Percentiles rank a stretch among this genome's conserved stretches.
These are phyloP conservation scores for Artemisiospiza belli DNA, from an alignment of 2,113 vertebrate genomes.

Conservation along the genomic window DNA sequence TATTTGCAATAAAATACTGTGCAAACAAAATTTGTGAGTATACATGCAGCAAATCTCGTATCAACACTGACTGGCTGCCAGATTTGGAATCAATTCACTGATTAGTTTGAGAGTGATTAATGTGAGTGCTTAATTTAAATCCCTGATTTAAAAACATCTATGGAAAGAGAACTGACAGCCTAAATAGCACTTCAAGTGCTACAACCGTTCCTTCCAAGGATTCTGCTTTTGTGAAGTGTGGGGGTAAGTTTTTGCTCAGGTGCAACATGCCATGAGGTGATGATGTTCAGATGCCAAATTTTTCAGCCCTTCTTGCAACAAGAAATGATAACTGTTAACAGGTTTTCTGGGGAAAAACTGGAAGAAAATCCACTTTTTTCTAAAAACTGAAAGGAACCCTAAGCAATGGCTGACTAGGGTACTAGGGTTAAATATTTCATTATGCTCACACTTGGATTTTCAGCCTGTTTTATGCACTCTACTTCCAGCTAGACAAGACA, in stretches of 20 bases:
- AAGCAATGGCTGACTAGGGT: not conserved
- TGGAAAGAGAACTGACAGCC: not conserved
- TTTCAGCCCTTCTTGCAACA: not conserved
- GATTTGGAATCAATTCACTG: not conserved
- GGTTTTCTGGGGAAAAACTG: not conserved
- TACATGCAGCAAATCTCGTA: not conserved
- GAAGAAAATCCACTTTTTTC: not conserved
- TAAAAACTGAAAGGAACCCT: not conserved
- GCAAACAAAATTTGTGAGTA: constrained; percentile 29
- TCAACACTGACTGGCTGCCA: not conserved
- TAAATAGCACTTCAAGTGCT: not conserved
- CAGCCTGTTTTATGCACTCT: not conserved
- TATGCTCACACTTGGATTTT: not conserved
- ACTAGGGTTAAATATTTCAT: not conserved
- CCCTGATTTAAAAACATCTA: not conserved
- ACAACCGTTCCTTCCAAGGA: not conserved
- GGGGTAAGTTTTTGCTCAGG: not conserved
- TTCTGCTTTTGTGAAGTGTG: not conserved
- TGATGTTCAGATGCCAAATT: not conserved
- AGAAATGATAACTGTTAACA: not conserved
- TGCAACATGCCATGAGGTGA: not conserved
- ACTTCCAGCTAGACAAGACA: not conserved
- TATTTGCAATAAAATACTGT: constrained; percentile 1
- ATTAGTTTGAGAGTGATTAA: constrained; percentile 16
- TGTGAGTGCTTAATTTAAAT: constrained; percentile 4